Base-by-base conservation (phyloP, 2,113 vertebrate species). In the Mastomys natalensis region DNA sequence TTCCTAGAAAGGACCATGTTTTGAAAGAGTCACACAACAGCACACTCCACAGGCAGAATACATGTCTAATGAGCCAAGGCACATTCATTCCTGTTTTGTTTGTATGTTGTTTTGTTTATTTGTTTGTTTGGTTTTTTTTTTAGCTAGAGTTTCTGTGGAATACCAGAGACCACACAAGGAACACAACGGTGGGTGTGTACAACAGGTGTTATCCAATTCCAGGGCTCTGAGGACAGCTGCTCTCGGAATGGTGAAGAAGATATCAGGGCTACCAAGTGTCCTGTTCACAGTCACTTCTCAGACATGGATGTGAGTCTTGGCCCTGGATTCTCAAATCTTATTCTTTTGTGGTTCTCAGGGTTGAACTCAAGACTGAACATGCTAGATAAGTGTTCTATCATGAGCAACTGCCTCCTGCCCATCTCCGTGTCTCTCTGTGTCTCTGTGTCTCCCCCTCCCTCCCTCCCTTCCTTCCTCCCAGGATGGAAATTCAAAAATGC, bases 1-100 rank as follows among this genome's bases (percentile, higher is more conserved):
- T 97, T 91, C 73, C 97, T 98, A 87, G 97, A 68, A 97, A 95
- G 70, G 97, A 96, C 70, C 55, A 88, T 9, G 94, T 78, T 96
- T 95, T 91, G 31, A 89, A 77, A 93, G 87, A 97, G 60, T 96
- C 86, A 97, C 24, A 84, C 58, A 24, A 31, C 21, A 13, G 72
- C n/a, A 84, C 80, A 80, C 62, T 89, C 73, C 48, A 55, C 37
- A 68, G 62, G 77, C 26, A 92, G 55, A 81, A 72, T 73, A 43
- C 84, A 48, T 11, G 13, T 91, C 62, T 31, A 82, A 40, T 16
- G 51, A 55, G 53, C 34, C 5, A 5, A 58, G 45, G 21, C 5
- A 6, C 53, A 21, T n/a, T 21, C 53, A 3, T n/a, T 58, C 9
- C 72, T 74, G n/a, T 21, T 40, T 8, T 62, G 60, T 62, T 9